Conservation (phyloP, 1,140 invertebrate species). For the Drosophila takahashii region DNA sequence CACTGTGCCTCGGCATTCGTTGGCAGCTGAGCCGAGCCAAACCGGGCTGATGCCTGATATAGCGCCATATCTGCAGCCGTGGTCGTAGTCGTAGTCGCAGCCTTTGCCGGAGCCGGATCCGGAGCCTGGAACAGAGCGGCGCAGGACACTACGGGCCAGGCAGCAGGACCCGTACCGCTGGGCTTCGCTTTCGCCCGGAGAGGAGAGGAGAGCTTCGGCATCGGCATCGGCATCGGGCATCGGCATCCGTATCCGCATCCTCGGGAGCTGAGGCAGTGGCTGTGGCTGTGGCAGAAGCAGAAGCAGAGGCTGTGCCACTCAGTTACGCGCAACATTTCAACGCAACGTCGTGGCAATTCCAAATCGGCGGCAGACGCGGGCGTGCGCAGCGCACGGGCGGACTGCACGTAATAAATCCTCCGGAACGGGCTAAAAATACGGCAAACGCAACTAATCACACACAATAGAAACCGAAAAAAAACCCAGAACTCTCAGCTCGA, state of each 20-base stretch:
- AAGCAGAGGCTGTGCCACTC: constrained; percentile 23
- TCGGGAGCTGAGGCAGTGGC: constrained; percentile 1
- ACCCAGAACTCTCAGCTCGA: not conserved
- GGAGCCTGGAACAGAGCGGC: constrained; percentile 37
- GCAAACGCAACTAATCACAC: constrained; percentile 20
- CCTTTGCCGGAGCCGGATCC: constrained; percentile 42
- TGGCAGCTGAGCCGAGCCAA: not conserved
- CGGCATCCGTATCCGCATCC: constrained; percentile 2
- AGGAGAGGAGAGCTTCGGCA: constrained; percentile 4
- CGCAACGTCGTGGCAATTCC: constrained; percentile 70
- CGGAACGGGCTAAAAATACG: constrained; percentile 55
- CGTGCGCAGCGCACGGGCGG: constrained; percentile 69
- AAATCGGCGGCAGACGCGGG: constrained; percentile 62
- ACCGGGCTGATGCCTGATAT: not conserved
- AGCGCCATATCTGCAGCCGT: constrained; percentile 11
- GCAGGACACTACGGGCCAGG: constrained; percentile 25
- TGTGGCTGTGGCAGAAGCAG: constrained; percentile 1
- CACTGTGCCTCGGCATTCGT: constrained; percentile 3
- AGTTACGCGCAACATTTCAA: constrained; percentile 75
- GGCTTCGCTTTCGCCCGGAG: constrained; percentile 39
- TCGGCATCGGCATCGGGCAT: not conserved
- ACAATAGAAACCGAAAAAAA: constrained; percentile 7
- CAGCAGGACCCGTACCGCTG: constrained; percentile 53
- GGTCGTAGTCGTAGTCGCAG: constrained; percentile 35
- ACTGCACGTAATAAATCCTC: constrained; percentile 48